Evolutionary conservation across 2,113 vertebrate species (phyloP), one percentile per base, ranked within the genome.

Genomic region (Dicrurus megarhynchus): DNA sequence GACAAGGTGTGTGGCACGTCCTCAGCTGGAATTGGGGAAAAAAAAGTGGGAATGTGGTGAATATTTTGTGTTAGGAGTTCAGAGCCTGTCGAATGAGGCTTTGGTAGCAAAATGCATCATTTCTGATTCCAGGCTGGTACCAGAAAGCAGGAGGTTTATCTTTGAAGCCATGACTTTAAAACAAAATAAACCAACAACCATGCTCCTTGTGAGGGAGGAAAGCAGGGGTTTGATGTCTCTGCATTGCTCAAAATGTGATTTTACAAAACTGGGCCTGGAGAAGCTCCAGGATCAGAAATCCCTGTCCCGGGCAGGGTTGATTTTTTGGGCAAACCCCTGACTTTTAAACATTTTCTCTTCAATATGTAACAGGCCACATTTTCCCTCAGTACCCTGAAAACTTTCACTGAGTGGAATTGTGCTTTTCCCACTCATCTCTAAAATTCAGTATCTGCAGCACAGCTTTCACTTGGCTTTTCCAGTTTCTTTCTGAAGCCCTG

Each of bases 171-270:
- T 39, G 64, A 41, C 9, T 84, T 69, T 42, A 21, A 64, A 87
- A 28, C 17, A 55, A 71, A 93, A 4, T 16, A 47, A 80, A 50
- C 8, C 23, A 59, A 23, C 24, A 56, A 3, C 11, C 4, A 13
- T 2, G 0, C 7, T 26, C 8, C 10, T 27, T 0, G 1, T 19
- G 56, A 49, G 19, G 26, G n/a, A 41, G 78, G 33, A 37, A 39
- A 88, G 15, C 37, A 28, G 42, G 46, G 2, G 44, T 23, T 27
- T 3, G 7, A 41, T 78, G 37, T 26, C 52, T 47, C 37, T 85
- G 71, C 32, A n/a, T 32, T 4, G 1, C 61, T 83, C 53, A 49
- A 61, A 76, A 41, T 9, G 16, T 11, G 33, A 1, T 68, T 74
- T 37, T 32, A 53, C 20, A 78, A 60, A 87, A 33, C 28, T 9